Conservation (phyloP, 2,113 vertebrate species). For the Urocynchramus pylzowi region DNA sequence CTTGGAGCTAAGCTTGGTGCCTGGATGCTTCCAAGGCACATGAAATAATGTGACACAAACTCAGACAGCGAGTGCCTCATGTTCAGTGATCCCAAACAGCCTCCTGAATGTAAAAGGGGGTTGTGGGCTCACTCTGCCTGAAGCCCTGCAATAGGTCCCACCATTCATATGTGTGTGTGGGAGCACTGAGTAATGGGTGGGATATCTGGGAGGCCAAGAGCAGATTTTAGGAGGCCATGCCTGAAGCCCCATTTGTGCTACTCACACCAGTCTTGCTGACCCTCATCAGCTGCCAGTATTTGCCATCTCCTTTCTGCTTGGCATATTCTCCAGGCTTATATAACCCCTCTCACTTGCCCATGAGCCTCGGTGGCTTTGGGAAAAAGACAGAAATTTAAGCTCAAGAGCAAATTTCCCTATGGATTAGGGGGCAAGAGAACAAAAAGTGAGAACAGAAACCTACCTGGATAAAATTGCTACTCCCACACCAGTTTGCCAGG, state of each 20-base stretch:
- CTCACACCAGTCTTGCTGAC: background rate
- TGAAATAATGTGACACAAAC: background rate
- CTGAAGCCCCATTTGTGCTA: background rate
- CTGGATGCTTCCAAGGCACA: background rate
- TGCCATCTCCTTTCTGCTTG: background rate
- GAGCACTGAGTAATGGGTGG: background rate
- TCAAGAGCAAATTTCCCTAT: background rate
- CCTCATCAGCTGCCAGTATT: background rate
- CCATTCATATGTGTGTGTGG: background rate
- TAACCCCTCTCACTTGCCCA: background rate
- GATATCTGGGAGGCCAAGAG: background rate
- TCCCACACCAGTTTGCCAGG: background rate
- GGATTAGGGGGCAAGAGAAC: background rate
- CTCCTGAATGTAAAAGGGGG: background rate
- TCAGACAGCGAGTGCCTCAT: fast-evolving
- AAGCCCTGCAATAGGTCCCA: background rate
- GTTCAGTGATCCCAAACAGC: background rate
- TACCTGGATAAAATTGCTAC: background rate
- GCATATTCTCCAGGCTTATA: background rate
- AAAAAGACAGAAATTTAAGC: background rate
- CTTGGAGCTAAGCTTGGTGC: background rate
- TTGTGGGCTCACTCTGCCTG: background rate
- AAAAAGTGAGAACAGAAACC: background rate
- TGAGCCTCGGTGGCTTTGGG: background rate
- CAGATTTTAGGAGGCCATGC: background rate